Conservation (phyloP, 2,888 invertebrate genomes). For the Steromphala cineraria region DNA sequence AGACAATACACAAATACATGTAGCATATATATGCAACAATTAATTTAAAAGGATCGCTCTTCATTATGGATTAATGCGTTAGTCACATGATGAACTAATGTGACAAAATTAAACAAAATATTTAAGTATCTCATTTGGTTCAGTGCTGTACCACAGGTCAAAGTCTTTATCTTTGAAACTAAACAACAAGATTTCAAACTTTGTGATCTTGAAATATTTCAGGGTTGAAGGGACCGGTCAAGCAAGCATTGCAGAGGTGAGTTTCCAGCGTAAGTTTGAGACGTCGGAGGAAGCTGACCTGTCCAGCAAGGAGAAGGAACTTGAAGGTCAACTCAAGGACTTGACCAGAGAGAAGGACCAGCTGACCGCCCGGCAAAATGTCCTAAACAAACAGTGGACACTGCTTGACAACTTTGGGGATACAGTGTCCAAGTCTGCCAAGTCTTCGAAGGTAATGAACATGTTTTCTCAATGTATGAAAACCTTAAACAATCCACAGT, state of each 20-base stretch:
- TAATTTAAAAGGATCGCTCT: no score
- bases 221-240: slow-evolving; percentile 63
- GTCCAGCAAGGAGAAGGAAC: slow-evolving; percentile 32
- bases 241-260: slow-evolving; percentile 62
- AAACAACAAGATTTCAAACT: neutral
- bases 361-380: slow-evolving; percentile 27
- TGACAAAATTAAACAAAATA: no score
- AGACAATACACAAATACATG: no score
- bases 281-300: slow-evolving; percentile 40
- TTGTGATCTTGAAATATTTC: neutral
- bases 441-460: neutral
- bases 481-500: no score
- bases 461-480: neutral
- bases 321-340: slow-evolving; percentile 22
- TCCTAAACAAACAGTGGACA: slow-evolving; percentile 60
- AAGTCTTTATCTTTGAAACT: neutral
- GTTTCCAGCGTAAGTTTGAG: slow-evolving; percentile 47
- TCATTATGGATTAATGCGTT: no score
- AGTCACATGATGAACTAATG: no score
- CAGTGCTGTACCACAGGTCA: neutral
- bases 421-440: slow-evolving; percentile 32
- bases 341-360: slow-evolving; percentile 28
- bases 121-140: no score
- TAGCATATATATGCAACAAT: no score
- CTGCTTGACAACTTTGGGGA: slow-evolving; percentile 71